Percentiles rank a stretch among this genome's conserved stretches.
Conservation (phyloP, 2,797 vertebrate species). For the Ispidina lecontei region DNA sequence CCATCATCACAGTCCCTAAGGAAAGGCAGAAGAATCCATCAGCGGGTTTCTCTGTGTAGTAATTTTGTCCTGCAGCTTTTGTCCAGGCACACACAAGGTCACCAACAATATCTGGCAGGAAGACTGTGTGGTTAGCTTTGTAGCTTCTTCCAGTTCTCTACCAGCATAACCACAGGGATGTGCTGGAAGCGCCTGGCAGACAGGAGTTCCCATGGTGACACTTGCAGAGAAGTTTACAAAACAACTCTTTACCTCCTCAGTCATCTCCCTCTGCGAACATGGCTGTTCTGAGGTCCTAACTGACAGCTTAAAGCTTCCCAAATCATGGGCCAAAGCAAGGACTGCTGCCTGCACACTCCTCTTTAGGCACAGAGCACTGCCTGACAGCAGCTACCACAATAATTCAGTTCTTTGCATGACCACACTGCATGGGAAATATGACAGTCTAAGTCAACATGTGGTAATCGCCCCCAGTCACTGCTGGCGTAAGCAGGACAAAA, state of each 20-base stretch:
- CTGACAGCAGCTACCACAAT: slow-evolving; percentile 8
- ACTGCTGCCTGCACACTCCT: not conserved
- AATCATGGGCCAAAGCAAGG: not conserved
- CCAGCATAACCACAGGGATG: slow-evolving; percentile 18
- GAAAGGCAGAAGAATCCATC: slow-evolving; percentile 21
- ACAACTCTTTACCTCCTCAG: slow-evolving; percentile 18
- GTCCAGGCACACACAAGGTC: slow-evolving; percentile 16
- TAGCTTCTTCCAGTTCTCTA: slow-evolving; percentile 24
- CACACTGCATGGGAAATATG: not conserved
- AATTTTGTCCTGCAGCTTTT: slow-evolving; percentile 41
- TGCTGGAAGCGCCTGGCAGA: not conserved
- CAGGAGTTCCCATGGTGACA: slow-evolving; percentile 14
- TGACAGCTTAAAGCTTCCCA: not conserved
- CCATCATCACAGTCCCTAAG: not conserved
- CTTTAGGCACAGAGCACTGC: not conserved
- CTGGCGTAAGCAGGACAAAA: not conserved
- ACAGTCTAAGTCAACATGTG: not conserved
- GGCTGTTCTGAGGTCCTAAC: not conserved
- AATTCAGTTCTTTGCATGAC: not conserved
- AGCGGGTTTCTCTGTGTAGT: not conserved
- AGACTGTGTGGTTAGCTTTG: not conserved
- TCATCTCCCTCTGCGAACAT: slow-evolving; percentile 2
- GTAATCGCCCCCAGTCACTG: not conserved
- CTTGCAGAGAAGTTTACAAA: slow-evolving; percentile 37
- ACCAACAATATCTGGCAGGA: slow-evolving; percentile 49